Percentiles rank a stretch among this genome's conserved stretches.
Conservation (phyloP, 1,140 invertebrate species). For the Neoseiulus cucumeris region DNA sequence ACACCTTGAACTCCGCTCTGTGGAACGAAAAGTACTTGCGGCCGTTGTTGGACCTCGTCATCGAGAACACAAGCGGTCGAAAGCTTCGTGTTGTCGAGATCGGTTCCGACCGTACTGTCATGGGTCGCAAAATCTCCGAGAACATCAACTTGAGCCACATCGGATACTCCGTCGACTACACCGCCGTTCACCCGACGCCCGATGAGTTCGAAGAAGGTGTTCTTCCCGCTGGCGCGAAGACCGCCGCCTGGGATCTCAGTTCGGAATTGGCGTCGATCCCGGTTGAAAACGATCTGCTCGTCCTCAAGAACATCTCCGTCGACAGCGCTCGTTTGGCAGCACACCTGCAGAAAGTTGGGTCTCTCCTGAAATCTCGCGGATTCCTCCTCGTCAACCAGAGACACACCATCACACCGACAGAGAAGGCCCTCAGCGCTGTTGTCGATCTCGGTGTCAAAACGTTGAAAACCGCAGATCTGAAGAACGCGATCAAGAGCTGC, state of each 20-base stretch:
- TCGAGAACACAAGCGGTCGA: constrained; percentile 50
- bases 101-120: constrained; percentile 20
- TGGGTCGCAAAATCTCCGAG: constrained; percentile 22
- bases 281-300: constrained; percentile 24
- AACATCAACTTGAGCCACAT: constrained; percentile 26
- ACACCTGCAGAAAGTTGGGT: constrained; percentile 23
- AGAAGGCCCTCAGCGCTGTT: constrained; percentile 21
- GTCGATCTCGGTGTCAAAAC: constrained; percentile 12
- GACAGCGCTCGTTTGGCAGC: constrained; percentile 24
- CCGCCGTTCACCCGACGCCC: constrained; percentile 22
- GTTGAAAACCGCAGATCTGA: constrained; percentile 10
- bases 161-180: constrained; percentile 27
- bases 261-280: constrained; percentile 16
- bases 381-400: constrained; percentile 56
- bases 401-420: constrained; percentile 29
- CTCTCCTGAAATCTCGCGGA: constrained; percentile 44
- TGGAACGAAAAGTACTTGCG: constrained; percentile 25
- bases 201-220: constrained; percentile 24
- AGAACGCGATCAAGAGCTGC: constrained; percentile 15
- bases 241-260: constrained; percentile 24
- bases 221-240: constrained; percentile 22
- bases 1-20: constrained; percentile 15
- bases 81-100: constrained; percentile 60
- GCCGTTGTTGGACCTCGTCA: constrained; percentile 42
- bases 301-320: constrained; percentile 24